phyloP scores from a whole-genome alignment of 2,888 invertebrate genomes.

The Hemaris fuciformis region DNA sequence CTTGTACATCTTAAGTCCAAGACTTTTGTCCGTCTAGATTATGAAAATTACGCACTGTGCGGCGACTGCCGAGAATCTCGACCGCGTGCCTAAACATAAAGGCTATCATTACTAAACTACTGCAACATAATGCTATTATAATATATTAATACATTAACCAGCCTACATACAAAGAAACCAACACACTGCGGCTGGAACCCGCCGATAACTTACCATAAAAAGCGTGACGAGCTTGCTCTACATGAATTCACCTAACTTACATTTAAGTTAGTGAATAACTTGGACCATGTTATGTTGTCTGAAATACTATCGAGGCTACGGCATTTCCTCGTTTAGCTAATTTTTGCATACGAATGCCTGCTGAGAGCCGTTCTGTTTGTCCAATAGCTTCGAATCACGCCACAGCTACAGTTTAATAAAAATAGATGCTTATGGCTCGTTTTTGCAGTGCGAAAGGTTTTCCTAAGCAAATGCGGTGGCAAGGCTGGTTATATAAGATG shows the following conservation, averaged over 20 bases:
- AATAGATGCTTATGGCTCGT: background rate
- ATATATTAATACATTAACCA: too few relatives aligned
- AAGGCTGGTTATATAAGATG: too few relatives aligned
- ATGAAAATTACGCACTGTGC: too few relatives aligned
- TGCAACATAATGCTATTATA: too few relatives aligned
- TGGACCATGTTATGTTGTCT: constrained; percentile 2
- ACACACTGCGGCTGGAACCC: background rate
- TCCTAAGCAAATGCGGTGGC: too few relatives aligned
- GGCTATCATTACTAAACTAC: too few relatives aligned
- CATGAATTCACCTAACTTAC: background rate
- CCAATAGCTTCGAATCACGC: background rate
- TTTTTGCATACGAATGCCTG: constrained; percentile 4
- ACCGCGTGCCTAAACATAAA: background rate
- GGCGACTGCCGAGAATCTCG: background rate
- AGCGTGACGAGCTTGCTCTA: too few relatives aligned
- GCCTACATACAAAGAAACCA: too few relatives aligned
- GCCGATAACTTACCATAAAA: background rate
- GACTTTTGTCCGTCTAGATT: too few relatives aligned
- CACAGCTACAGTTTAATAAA: background rate
- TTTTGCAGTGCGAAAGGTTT: background rate
- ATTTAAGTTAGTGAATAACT: background rate
- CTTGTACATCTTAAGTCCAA: too few relatives aligned
- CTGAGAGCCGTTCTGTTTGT: background rate
- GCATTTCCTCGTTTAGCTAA: constrained; percentile 1
- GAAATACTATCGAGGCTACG: constrained; percentile 3